A percentile compares a stretch with the other conserved stretches of the same genome.
Evolutionary conservation across 1,140 invertebrate genomes (phyloP).

Genomic region (Pseudomyrmex sp.): DNA sequence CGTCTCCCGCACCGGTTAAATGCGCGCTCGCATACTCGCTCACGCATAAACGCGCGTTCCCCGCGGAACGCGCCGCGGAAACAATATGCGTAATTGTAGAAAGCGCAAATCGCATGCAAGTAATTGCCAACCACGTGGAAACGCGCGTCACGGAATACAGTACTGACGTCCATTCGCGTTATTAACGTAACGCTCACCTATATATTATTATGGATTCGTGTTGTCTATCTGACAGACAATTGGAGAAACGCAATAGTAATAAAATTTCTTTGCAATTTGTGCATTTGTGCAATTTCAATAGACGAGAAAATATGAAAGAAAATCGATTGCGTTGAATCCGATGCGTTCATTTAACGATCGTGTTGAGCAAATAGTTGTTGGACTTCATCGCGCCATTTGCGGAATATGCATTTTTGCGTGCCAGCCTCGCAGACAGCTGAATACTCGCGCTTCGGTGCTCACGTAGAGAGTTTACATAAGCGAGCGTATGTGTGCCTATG

Average conservation of each 20-base stretch:
- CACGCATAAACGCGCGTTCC: constrained; percentile 22
- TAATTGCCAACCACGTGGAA: constrained; percentile 29
- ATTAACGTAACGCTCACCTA: no score
- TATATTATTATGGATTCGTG: no score
- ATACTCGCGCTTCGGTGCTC: background rate
- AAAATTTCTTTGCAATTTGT: background rate
- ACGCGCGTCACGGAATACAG: no score
- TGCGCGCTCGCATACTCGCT: constrained; percentile 46
- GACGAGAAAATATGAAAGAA: no score
- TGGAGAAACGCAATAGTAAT: no score
- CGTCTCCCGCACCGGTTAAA: constrained; percentile 41
- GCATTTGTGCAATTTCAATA: no score
- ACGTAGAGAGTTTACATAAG: constrained; percentile 28
- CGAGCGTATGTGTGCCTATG: constrained; percentile 27
- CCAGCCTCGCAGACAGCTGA: constrained; percentile 1
- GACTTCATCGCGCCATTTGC: background rate
- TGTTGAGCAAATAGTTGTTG: background rate
- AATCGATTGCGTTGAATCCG: no score
- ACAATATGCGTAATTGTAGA: constrained; percentile 58
- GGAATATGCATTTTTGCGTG: background rate
- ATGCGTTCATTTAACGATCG: background rate
- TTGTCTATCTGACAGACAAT: no score
- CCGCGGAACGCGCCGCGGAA: constrained; percentile 31
- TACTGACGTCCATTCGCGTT: no score
- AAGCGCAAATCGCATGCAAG: constrained; percentile 44